Base-by-base conservation (phyloP, 2,113 vertebrate genomes). In the Misgurnus mizolepis region DNA sequence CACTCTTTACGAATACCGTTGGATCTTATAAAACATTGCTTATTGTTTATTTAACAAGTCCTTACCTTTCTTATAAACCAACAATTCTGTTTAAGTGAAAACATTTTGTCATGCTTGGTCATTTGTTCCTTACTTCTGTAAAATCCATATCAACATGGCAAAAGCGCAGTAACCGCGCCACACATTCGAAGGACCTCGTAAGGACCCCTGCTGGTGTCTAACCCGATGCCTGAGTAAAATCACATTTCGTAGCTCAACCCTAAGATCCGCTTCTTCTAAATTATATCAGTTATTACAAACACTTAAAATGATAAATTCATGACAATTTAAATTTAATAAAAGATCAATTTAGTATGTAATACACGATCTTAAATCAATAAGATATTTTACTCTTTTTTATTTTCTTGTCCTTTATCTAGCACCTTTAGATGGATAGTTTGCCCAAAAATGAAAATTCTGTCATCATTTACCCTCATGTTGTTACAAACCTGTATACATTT, bases 21-120 rank as follows among this genome's bases (percentile, higher is more conserved):
- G 55, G 18, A 6, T 58, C n/a, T 18, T 58, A 5, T 7, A 15
- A 18, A 58, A 17, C 55, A 18, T 58, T 14, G n/a, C 14, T 18
- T 6, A 53, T 53, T 14, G 50, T 5, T 53, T 17, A 66, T 49
- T 64, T 64, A 27, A 61, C 43, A 14, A 49, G 40, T 3, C 80
- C 93, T 91, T 83, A 93, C 93, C 91, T 93, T 93, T n/a, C 89
- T 88, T 47, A 92, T 86, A 76, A 94, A 94, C 92, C 91, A 94
- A 65, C 86, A 89, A 45, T 79, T 89, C 41, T 91, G 87, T 41
- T 85, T 84, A 6, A 83, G 53, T 12, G 89, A 88, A 83, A 91
- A 84, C 93, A 94, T 94, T 82, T 62, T 18, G 41, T 49, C 7
- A 18, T 6, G 15, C 7, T 7, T 8, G 70, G 70, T 61, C 3